Percentiles rank a stretch among this genome's conserved stretches.
These are phyloP conservation scores for Cheilosia grossa DNA, from an alignment of 2,888 invertebrate species.

Conservation along the genomic window DNA sequence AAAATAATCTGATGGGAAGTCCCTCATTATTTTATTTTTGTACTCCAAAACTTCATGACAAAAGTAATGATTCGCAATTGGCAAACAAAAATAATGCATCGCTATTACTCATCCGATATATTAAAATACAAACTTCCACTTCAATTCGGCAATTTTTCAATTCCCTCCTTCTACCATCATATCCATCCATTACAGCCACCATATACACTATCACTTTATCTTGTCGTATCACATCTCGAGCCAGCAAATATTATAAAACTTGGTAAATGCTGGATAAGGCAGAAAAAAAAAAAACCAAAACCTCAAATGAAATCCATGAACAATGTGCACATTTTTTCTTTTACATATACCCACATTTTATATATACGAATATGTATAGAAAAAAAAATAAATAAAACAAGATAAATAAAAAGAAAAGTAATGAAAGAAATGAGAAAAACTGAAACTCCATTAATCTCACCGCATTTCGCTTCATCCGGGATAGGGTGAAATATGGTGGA, in stretches of 20 bases:
- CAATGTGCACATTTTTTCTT: slow-evolving; percentile 41
- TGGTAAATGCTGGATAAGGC: slow-evolving; percentile 58
- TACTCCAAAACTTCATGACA: background rate
- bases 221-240: slow-evolving; percentile 46
- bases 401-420: slow-evolving; percentile 29
- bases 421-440: slow-evolving; percentile 59
- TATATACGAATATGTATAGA: background rate
- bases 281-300: slow-evolving; percentile 24
- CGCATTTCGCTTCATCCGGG: slow-evolving; percentile 70
- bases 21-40: no score
- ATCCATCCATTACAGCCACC: slow-evolving; percentile 6
- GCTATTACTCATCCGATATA: slow-evolving; percentile 60
- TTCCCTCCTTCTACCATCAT: slow-evolving; percentile 7
- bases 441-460: slow-evolving; percentile 75
- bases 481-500: slow-evolving; percentile 67
- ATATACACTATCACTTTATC: slow-evolving; percentile 40
- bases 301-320: slow-evolving; percentile 60
- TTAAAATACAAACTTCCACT: slow-evolving; percentile 54
- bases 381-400: background rate
- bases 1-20: no score
- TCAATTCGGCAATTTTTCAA: slow-evolving; percentile 63
- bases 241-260: slow-evolving; percentile 66
- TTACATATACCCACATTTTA: background rate
- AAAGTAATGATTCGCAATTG: slow-evolving; percentile 5
- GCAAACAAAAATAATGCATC: slow-evolving; percentile 21